A percentile compares a stretch with the other conserved stretches of the same genome.
phyloP scores from a whole-genome alignment of 2,113 vertebrate species.

The Cercopithecus mona region DNA sequence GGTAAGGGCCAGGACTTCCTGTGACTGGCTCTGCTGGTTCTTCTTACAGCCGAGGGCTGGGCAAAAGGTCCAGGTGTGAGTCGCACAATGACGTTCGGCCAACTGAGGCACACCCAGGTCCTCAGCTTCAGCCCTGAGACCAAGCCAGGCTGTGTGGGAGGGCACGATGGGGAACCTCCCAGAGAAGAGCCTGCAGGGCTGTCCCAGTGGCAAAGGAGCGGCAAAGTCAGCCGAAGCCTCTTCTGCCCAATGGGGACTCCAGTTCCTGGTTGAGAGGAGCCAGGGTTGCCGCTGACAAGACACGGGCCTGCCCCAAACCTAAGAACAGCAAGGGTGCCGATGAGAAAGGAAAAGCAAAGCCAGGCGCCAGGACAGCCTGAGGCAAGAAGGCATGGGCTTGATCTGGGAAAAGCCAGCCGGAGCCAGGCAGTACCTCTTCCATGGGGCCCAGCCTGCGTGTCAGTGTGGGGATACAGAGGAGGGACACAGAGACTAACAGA shows the following conservation, averaged over 20 bases:
- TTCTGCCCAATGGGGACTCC: too few species aligned
- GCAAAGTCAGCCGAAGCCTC: background rate
- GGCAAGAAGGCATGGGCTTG: background rate
- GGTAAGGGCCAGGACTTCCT: background rate
- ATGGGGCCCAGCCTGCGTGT: background rate
- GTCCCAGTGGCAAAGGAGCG: background rate
- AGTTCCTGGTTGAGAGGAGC: background rate
- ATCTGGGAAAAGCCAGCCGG: background rate
- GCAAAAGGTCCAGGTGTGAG: background rate
- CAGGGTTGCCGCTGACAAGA: background rate
- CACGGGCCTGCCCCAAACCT: background rate
- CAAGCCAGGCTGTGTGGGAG: background rate
- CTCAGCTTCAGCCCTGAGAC: background rate
- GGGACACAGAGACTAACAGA: background rate
- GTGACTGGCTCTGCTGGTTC: too few species aligned
- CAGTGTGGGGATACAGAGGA: too few species aligned
- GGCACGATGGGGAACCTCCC: background rate
- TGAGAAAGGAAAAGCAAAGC: background rate
- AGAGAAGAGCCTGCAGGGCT: background rate
- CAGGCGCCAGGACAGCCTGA: background rate
- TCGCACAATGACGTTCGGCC: background rate
- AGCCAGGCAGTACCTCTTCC: background rate
- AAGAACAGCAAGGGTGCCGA: background rate
- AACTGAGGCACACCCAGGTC: background rate
- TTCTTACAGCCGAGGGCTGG: background rate